These are phyloP conservation scores for human DNA, from an alignment of 2,113 vertebrate species.

Conservation along the genomic window GRCh38 chr9:34098001-34098500, in stretches of 20 bases:
- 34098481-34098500: constrained; percentile 99
- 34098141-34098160: neutral
- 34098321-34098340: constrained; percentile 97
- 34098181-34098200: neutral
- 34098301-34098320: constrained; percentile 17
- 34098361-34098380: constrained; percentile 97
- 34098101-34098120: neutral
- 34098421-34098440: constrained; percentile 93
- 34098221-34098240: neutral
- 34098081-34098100: neutral
- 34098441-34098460: constrained; percentile 86
- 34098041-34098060: constrained; percentile 10
- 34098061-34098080: neutral
- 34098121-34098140: neutral
- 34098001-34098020: constrained; percentile 54
- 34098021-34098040: neutral
- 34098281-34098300: neutral
- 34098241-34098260: neutral
- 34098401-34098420: constrained; percentile 94
- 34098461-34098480: constrained; percentile 92
- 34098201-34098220: neutral
- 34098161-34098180: neutral
- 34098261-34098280: neutral
- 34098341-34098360: constrained; percentile 97
- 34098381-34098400: constrained; percentile 98